Percentiles rank a stretch among this genome's conserved stretches.
Evolutionary conservation across 1,140 invertebrate genomes (phyloP).

Genomic region (Neomicropteryx cornuta): DNA sequence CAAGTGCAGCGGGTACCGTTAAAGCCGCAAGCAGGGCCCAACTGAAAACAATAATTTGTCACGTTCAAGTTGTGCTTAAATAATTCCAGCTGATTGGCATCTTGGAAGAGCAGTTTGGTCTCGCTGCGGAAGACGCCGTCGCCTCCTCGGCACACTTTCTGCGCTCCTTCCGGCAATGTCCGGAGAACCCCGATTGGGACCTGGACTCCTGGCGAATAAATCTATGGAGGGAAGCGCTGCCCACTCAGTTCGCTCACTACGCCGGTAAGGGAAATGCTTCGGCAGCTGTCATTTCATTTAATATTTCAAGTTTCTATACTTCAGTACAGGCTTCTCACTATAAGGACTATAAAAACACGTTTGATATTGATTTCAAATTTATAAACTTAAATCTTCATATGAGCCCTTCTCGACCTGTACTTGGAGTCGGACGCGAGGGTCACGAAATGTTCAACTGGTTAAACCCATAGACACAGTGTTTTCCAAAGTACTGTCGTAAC

Average conservation of each 20-base stretch:
- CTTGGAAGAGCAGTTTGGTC: constrained; percentile 52
- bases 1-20: no score
- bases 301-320: background rate
- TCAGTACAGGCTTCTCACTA: constrained; percentile 2
- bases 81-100: constrained; percentile 54
- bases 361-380: background rate
- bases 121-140: constrained; percentile 47
- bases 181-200: constrained; percentile 56
- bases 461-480: no score
- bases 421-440: background rate
- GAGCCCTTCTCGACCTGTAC: background rate
- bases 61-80: constrained; percentile 8
- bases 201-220: constrained; percentile 64
- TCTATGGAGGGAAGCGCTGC: constrained; percentile 65
- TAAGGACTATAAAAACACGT: constrained; percentile 3
- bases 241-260: constrained; percentile 57
- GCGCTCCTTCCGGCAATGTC: constrained; percentile 62
- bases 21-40: no score
- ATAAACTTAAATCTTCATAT: constrained; percentile 3
- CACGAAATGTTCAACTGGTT: constrained; percentile 7
- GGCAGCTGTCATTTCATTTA: constrained; percentile 1
- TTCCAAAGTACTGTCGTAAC: no score
- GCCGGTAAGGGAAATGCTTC: no score
- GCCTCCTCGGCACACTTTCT: constrained; percentile 55
- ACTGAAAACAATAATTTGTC: constrained; percentile 3